A percentile compares a stretch with the other conserved stretches of the same genome.
Evolutionary conservation across 2,888 invertebrate species (phyloP).

Genomic region (Chrysolina haemoptera): DNA sequence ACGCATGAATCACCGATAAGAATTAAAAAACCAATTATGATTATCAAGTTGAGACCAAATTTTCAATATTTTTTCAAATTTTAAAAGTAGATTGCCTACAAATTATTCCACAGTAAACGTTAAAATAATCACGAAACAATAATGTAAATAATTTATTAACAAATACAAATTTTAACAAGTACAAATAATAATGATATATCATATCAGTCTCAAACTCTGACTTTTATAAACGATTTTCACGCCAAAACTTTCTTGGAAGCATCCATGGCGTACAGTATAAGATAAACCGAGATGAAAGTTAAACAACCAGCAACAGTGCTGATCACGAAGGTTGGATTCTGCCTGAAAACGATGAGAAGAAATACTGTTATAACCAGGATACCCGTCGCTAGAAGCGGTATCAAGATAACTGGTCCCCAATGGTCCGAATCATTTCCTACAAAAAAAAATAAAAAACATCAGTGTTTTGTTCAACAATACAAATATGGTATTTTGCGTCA

Average conservation of each 20-base stretch:
- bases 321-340: slow-evolving; percentile 70
- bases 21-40: too few relatives aligned
- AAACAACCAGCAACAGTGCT: slow-evolving; percentile 69
- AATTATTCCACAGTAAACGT: too few relatives aligned
- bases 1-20: too few relatives aligned
- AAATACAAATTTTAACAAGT: neutral
- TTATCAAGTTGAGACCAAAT: too few relatives aligned
- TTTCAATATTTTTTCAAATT: too few relatives aligned
- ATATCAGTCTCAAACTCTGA: slow-evolving; percentile 1
- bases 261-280: slow-evolving; percentile 61
- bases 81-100: too few relatives aligned
- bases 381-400: slow-evolving; percentile 62
- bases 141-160: neutral
- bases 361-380: slow-evolving; percentile 63
- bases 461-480: too few relatives aligned
- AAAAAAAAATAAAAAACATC: neutral
- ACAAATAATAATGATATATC: neutral
- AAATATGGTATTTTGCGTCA: too few relatives aligned
- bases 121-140: neutral
- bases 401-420: slow-evolving; percentile 61
- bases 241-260: slow-evolving; percentile 40
- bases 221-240: neutral
- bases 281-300: slow-evolving; percentile 68
- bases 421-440: slow-evolving; percentile 52
- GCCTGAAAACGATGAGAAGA: slow-evolving; percentile 69